Percentiles rank a stretch among this genome's conserved stretches.
Evolutionary conservation across 2,797 vertebrate species (phyloP).

Genomic region (Clamator glandarius): DNA sequence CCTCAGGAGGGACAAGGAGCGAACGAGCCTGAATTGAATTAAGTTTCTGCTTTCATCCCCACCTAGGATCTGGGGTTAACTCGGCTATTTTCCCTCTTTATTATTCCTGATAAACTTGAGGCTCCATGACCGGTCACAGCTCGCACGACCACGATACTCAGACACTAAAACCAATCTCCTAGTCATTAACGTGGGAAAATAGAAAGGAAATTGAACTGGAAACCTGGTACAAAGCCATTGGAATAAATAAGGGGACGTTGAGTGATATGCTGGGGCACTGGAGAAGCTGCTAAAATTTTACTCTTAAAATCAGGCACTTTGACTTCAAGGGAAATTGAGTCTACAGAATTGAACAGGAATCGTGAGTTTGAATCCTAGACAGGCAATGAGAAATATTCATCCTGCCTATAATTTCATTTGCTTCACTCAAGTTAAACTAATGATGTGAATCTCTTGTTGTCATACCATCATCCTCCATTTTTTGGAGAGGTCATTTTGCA

Average conservation of each 20-base stretch:
- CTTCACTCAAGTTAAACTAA: slow-evolving; percentile 19
- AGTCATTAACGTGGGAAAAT: slow-evolving; percentile 61
- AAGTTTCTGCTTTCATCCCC: slow-evolving; percentile 21
- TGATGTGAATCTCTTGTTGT: neutral
- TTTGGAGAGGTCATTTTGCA: slow-evolving; percentile 7
- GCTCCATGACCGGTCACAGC: neutral
- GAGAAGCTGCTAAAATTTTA: slow-evolving; percentile 45
- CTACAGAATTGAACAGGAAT: slow-evolving; percentile 5
- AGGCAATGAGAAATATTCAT: neutral
- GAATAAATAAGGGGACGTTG: slow-evolving; percentile 48
- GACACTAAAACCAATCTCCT: slow-evolving; percentile 40
- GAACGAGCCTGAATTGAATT: neutral
- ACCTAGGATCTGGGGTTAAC: neutral
- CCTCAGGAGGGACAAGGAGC: neutral
- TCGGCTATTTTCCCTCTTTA: neutral
- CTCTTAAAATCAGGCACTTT: neutral
- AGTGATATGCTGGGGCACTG: neutral
- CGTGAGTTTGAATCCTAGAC: slow-evolving; percentile 8
- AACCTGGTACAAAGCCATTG: slow-evolving; percentile 33
- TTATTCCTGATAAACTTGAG: slow-evolving; percentile 42
- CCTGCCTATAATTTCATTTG: slow-evolving; percentile 6
- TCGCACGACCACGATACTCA: neutral
- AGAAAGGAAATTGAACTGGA: slow-evolving; percentile 62
- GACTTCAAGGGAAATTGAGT: slow-evolving; percentile 36
- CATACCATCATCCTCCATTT: neutral